Conservation (phyloP, 2,113 vertebrate genomes). For the Parus major region DNA sequence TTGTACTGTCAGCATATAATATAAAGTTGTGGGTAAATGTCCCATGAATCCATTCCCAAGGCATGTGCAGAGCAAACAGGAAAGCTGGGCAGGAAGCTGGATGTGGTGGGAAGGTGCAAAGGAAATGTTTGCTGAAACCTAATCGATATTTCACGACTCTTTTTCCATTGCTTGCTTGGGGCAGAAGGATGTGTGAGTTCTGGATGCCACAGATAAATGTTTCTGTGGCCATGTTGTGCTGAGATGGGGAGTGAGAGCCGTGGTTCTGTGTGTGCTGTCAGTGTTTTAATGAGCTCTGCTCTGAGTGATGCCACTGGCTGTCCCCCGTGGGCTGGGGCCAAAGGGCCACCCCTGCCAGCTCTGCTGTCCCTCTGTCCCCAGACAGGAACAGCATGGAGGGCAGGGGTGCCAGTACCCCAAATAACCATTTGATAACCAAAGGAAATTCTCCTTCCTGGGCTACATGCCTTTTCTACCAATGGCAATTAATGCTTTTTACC, state of each 20-base stretch:
- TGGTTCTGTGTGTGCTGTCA: not conserved
- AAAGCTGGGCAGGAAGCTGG: not conserved
- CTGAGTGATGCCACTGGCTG: not conserved
- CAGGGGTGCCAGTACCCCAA: not conserved
- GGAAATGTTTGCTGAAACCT: not conserved
- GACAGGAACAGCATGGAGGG: not conserved
- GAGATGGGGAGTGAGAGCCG: rapidly evolving
- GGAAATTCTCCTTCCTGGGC: not conserved
- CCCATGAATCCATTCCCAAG: not conserved
- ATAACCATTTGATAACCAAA: not conserved
- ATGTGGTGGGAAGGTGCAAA: not conserved
- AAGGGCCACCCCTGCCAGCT: not conserved
- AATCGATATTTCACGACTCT: not conserved
- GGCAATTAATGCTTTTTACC: not conserved
- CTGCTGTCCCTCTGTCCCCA: not conserved
- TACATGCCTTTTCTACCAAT: not conserved
- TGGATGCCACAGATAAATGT: not conserved
- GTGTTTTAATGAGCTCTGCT: not conserved
- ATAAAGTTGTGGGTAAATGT: not conserved
- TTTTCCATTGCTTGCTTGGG: not conserved
- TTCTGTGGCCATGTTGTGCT: not conserved
- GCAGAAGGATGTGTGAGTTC: not conserved
- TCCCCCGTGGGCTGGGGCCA: not conserved
- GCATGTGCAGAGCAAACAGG: not conserved
- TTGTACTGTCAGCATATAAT: not conserved